Evolutionary conservation across 2,888 invertebrate genomes (phyloP), one percentile per base, ranked within the genome.

Genomic region (Aquatica leii): DNA sequence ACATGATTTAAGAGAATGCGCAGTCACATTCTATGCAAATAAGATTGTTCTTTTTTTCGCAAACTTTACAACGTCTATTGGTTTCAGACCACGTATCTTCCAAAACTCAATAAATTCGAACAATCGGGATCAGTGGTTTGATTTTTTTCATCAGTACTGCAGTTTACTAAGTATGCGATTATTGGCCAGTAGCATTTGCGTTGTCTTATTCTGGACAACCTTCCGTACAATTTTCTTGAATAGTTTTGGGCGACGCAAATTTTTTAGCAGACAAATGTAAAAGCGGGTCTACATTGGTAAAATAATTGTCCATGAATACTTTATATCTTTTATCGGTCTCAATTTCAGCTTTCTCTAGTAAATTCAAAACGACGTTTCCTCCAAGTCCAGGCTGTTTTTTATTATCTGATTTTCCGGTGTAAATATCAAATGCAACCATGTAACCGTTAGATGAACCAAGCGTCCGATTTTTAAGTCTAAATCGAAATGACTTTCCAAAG

Each of bases 401-500:
- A 14, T 56, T 43, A 49, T 17, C 9, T 12, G 24, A 24, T 67
- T 72, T 73, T 18, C 69, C 73, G 9, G 65, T 70, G 52, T 72
- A 70, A 40, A 73, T 71, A 5, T 70, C 71, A 43, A 72, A 71
- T 54, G 55, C 35, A 3, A 69, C 12, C 66, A 69, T 62, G 58
- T 68, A 74, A 11, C 69, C 71, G 49, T 48, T 65, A 49, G 56
- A 68, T 11, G 62, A 66, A 49, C 71, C 70, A 17, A 71, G 17
- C 5, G n/a, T n/a, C n/a, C n/a, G n/a, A n/a, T n/a, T n/a, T n/a
- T n/a, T n/a, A n/a, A n/a, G n/a, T n/a, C 72, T 71, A 59, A 71
- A 72, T 35, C 71, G 49, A 14, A 72, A 71, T 9, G 73, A 69
- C 37, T 73, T 71, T 0, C 66, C 69, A 55, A 54, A 68, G 21